Conservation (phyloP, 2,888 invertebrate genomes). For the Mythimna impura region DNA sequence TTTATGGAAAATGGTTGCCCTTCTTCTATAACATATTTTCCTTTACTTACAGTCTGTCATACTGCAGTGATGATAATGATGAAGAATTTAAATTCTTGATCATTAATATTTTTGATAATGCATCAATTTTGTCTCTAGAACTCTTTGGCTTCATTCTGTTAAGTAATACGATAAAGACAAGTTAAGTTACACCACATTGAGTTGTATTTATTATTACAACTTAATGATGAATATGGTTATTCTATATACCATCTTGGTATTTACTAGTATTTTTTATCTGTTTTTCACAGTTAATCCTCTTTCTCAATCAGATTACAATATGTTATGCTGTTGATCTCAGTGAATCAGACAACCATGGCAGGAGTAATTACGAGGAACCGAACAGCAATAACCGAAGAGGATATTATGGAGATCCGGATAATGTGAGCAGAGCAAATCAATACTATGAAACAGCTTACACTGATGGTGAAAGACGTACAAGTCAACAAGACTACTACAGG, state of each 20-base stretch:
- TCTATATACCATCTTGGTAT: too few species aligned
- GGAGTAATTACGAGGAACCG: neutral
- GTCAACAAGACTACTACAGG: neutral
- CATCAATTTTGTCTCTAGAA: neutral
- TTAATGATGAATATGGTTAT: too few species aligned
- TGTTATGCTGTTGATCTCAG: slow-evolving; percentile 7
- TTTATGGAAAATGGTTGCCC: too few species aligned
- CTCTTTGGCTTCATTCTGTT: neutral
- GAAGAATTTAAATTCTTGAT: neutral
- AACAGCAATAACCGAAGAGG: slow-evolving; percentile 6
- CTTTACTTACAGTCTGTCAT: too few species aligned
- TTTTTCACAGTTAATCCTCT: slow-evolving; percentile 28
- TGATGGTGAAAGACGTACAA: slow-evolving; percentile 9
- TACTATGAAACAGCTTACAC: slow-evolving; percentile 7
- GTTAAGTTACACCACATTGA: neutral
- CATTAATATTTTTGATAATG: neutral
- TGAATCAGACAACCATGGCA: neutral
- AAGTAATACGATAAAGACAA: neutral
- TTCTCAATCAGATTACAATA: slow-evolving; percentile 5
- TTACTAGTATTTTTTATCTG: neutral
- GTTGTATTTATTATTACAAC: neutral
- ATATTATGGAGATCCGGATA: neutral
- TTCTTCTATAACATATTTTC: too few species aligned
- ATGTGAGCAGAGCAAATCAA: slow-evolving; percentile 12
- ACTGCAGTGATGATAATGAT: too few species aligned